Evolutionary conservation across 2,888 invertebrate species (phyloP), one percentile per base, ranked within the genome.

Genomic region (Dilophus febrilis): DNA sequence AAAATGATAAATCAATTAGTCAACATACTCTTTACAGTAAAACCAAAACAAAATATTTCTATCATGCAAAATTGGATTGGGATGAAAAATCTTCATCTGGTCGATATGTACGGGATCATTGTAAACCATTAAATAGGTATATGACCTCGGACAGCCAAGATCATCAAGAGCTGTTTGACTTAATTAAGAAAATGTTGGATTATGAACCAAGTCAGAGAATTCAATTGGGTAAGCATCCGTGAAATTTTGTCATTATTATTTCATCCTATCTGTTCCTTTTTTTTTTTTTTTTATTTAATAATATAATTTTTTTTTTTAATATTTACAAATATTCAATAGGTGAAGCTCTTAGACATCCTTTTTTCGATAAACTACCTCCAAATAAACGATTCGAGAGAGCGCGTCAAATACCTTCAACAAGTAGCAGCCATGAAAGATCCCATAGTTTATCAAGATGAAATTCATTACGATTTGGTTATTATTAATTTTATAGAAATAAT

Each of bases 1-100:
- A 32, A 32, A 13, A 32, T 16, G 14, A 4, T 13, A 31, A 37
- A n/a, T 13, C 32, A 38, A 29, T 31, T 27, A 61, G 39, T 50
- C 59, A 57, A 52, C 55, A 58, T 50, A 51, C 53, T 54, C 57
- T 55, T 58, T 70, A 50, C 66, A 84, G 85, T 49, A 86, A 85
- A 70, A 86, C 87, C 44, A 88, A 91, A 68, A 94, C 92, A 51
- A 94, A 92, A 68, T 98, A 97, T 66, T 98, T 97, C 67, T 90
- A 92, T 66, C 86, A 92, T 60, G 94, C 94, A 40, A 86, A 87
- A 67, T 72, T 98, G 57, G 92, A 92, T 64, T 98, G 97, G 97
- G 92, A 95, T 60, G 90, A 91, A 51, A 88, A 91, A 59, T 90
- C 88, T 56, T 85, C 88, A 38, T 90, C 92, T 44, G 97, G 95